Base-by-base conservation (phyloP, 1,140 invertebrate genomes). In the Drosophila persimilis region DNA sequence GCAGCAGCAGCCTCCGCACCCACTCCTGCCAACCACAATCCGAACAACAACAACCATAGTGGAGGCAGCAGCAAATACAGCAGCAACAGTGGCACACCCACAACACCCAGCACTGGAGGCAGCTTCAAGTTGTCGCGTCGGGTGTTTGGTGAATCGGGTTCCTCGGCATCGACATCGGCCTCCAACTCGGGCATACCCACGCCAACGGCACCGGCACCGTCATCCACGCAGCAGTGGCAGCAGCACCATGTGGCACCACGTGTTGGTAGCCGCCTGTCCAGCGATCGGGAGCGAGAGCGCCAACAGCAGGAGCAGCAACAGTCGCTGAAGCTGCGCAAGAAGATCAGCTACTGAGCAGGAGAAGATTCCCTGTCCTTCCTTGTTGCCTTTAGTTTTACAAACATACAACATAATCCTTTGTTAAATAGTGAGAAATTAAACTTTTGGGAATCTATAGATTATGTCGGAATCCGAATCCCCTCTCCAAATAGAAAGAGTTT, bases 161-260 rank as follows among this genome's bases (percentile, higher is more conserved):
- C 89, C 11, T 90, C 89, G 20, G 77, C 78, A 1, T 83, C 89
- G 8, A 86, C 89, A n/a, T 90, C 89, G 2, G 76, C 89, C 6
- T 88, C 83, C 2, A 81, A 89, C 57, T 90, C 89, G 43, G 89
- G 89, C 3, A 90, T 90, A 53, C 89, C 89, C 4, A 90, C 89
- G 41, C 89, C 89, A n/a, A 90, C 89, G 39, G 69, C 80, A 9
- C 66, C 84, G 53, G 5, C 24, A 26, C 73, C 79, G 13, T 35
- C 79, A 31, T 15, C 70, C 8, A 51, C 48, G 26, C 67, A 71
- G 15, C 15, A 15, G 15, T 84, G 71, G 85, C 35, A 39, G 11
- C 35, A 39, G 2, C 65, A 70, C 8, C 80, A 79, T 22, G 47
- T 73, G 45, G 45, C 47, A 8, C 1, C 57, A 5, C 73, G 66